A percentile compares a stretch with the other conserved stretches of the same genome.
These are phyloP conservation scores for Escarpia spicata DNA, from an alignment of 2,888 invertebrate species.

Conservation along the genomic window DNA sequence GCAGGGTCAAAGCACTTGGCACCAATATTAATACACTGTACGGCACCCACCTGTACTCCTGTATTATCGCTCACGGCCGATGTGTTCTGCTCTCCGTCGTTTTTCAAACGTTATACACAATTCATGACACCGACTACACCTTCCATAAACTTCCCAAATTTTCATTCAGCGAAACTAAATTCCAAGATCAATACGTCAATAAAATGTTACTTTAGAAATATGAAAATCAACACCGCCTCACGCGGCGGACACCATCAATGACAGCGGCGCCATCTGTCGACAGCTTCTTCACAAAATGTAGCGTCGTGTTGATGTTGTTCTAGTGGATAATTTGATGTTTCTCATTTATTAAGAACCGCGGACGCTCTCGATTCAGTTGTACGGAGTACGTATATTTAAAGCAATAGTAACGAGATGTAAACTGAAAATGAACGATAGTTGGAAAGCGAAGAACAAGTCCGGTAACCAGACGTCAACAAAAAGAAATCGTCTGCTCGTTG, in stretches of 20 bases:
- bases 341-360: background rate
- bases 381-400: background rate
- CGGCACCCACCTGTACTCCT: background rate
- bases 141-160: background rate
- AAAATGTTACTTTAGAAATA: background rate
- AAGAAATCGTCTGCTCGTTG: slow-evolving; percentile 7
- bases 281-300: background rate
- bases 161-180: background rate
- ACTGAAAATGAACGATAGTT: background rate
- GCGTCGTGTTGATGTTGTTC: background rate
- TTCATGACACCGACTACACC: background rate
- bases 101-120: background rate
- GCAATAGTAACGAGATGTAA: background rate
- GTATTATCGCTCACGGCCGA: background rate
- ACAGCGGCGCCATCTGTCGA: background rate
- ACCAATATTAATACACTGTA: background rate
- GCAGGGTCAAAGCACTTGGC: background rate
- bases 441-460: background rate
- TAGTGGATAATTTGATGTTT: background rate
- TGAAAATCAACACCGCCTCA: background rate
- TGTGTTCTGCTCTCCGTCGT: background rate
- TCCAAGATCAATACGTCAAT: background rate
- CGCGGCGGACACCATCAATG: background rate
- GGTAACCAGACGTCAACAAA: background rate
- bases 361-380: background rate